These are phyloP conservation scores for Stichodactyla helianthus DNA, from an alignment of 64 coral and sea anemone species.

Conservation along the genomic window DNA sequence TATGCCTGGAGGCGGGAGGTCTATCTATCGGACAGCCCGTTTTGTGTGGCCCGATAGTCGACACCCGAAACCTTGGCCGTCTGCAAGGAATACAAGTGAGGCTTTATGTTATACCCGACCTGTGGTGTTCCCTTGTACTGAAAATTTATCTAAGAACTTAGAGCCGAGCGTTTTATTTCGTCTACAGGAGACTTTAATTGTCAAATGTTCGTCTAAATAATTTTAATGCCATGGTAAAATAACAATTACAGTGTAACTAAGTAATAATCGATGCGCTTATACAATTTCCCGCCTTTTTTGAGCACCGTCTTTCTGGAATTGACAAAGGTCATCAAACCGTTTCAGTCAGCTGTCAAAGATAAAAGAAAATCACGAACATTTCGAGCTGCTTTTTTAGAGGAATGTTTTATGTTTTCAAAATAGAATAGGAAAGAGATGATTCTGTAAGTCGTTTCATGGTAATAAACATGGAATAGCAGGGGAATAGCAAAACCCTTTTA, in stretches of 20 bases:
- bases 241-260: too few relatives aligned
- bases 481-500: not conserved
- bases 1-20: not conserved
- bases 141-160: not conserved
- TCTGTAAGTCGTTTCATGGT: not conserved
- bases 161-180: not conserved
- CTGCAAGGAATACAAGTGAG: not conserved
- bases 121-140: not conserved
- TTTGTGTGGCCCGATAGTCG: not conserved
- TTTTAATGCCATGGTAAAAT: too few relatives aligned
- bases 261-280: too few relatives aligned
- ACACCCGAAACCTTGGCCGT: not conserved
- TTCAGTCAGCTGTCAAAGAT: not conserved
- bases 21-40: not conserved
- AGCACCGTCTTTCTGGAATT: not conserved
- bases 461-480: not conserved
- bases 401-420: not conserved
- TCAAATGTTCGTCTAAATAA: not conserved
- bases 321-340: not conserved
- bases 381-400: not conserved
- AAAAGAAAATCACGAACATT: not conserved
- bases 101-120: not conserved
- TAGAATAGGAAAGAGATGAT: not conserved
- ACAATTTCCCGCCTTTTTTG: constrained; percentile 18
- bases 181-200: too few relatives aligned